A percentile compares a stretch with the other conserved stretches of the same genome.
Evolutionary conservation across 2,797 vertebrate species (phyloP).

Genomic region (Varecia variegata): DNA sequence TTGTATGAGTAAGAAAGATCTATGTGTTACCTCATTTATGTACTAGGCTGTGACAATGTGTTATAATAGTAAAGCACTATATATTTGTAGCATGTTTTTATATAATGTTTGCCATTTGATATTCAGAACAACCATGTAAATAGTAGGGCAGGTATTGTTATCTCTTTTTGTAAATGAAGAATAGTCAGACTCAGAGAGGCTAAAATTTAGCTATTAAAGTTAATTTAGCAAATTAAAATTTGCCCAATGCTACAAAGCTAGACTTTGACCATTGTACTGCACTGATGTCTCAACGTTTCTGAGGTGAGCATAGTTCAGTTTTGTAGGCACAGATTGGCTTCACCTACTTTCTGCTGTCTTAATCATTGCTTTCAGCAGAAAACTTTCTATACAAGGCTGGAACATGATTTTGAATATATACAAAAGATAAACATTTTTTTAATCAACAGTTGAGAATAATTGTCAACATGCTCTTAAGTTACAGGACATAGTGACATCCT

Average conservation of each 20-base stretch:
- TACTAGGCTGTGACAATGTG: background rate
- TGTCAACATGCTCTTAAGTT: background rate
- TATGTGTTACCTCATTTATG: background rate
- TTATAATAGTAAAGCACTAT: background rate
- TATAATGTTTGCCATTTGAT: background rate
- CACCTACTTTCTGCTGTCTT: background rate
- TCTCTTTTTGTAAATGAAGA: slow-evolving; percentile 1
- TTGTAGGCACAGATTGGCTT: background rate
- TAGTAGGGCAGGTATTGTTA: background rate
- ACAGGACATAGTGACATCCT: background rate
- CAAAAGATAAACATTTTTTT: background rate
- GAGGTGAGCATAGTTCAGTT: background rate
- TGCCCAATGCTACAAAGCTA: background rate
- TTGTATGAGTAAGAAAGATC: background rate
- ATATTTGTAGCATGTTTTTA: slow-evolving; percentile 8
- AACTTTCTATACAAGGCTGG: background rate
- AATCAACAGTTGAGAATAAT: background rate
- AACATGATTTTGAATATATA: background rate
- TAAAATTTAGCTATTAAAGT: background rate
- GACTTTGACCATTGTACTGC: background rate
- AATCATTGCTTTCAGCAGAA: background rate
- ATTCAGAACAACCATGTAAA: background rate
- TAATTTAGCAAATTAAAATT: background rate
- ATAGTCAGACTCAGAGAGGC: background rate
- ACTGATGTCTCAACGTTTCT: background rate